phyloP scores from a whole-genome alignment of 92 coral and sea anemone species.

The Porites cylindrica region DNA sequence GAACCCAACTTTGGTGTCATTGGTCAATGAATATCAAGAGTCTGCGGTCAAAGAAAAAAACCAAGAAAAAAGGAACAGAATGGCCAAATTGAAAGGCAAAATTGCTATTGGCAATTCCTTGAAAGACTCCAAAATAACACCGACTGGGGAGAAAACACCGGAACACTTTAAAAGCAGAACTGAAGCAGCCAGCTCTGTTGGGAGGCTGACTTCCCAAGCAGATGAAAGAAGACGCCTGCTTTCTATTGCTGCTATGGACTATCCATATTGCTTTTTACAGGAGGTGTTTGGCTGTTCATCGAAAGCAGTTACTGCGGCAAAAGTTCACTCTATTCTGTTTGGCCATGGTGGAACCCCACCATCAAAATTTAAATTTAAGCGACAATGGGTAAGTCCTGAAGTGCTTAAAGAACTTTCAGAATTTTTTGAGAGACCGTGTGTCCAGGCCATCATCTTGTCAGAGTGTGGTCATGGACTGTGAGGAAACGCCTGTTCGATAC shows the following conservation, averaged over 20 bases:
- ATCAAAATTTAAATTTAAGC: conserved; percentile 12
- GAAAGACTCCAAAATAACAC: background rate
- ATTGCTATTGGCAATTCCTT: conserved; percentile 26
- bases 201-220: conserved; percentile 24
- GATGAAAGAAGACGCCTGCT: conserved; percentile 55
- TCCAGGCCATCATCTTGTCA: conserved; percentile 57
- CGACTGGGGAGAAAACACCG: conserved; percentile 20
- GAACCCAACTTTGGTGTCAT: conserved; percentile 4
- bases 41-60: conserved; percentile 21
- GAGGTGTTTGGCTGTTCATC: conserved; percentile 57
- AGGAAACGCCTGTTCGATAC: conserved; percentile 50
- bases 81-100: conserved; percentile 1
- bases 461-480: conserved; percentile 33
- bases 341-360: conserved; percentile 69
- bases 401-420: conserved; percentile 39
- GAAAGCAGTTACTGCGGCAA: conserved; percentile 58
- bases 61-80: conserved; percentile 13
- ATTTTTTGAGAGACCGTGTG: conserved; percentile 34
- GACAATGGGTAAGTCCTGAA: conserved; percentile 52
- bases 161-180: conserved; percentile 22
- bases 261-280: conserved; percentile 36
- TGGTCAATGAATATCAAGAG: background rate
- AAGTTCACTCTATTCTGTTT: conserved; percentile 53
- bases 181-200: conserved; percentile 39
- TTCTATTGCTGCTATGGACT: conserved; percentile 46